These are phyloP conservation scores for Capreolus pygargus DNA, from an alignment of 2,113 vertebrate genomes.

Conservation along the genomic window DNA sequence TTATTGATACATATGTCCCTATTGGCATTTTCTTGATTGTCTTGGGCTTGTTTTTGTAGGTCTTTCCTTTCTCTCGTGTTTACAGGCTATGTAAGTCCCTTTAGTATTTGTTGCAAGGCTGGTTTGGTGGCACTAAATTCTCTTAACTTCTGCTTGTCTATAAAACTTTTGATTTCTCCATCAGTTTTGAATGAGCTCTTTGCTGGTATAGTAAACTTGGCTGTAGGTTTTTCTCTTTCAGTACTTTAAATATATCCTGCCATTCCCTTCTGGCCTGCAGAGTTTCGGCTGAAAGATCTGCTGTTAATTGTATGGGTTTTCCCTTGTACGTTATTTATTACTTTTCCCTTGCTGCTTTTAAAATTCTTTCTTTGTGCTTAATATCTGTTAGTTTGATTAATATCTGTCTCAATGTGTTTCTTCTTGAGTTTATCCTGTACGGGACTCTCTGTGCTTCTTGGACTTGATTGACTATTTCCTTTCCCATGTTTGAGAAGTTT, in stretches of 20 bases:
- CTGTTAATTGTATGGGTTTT: background rate
- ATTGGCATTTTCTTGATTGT: background rate
- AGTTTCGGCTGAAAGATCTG: background rate
- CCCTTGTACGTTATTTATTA: background rate
- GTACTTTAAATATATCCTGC: background rate
- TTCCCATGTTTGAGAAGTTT: background rate
- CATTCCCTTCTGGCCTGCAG: background rate
- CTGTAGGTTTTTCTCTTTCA: background rate
- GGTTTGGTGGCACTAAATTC: background rate
- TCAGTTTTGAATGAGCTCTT: background rate
- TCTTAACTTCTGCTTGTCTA: background rate
- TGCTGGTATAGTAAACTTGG: background rate
- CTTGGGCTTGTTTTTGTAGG: background rate
- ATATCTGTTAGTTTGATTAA: background rate
- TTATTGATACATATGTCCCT: background rate
- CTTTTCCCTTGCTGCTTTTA: background rate
- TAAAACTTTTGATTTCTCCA: background rate
- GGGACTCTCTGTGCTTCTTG: background rate
- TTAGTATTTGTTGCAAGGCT: background rate
- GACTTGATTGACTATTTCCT: background rate
- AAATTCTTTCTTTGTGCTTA: background rate
- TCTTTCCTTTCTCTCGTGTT: background rate
- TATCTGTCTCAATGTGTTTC: background rate
- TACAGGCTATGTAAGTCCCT: background rate
- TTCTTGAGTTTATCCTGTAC: background rate